Conservation (phyloP, 2,797 vertebrate species). For the Kryptolebias ocellatus region DNA sequence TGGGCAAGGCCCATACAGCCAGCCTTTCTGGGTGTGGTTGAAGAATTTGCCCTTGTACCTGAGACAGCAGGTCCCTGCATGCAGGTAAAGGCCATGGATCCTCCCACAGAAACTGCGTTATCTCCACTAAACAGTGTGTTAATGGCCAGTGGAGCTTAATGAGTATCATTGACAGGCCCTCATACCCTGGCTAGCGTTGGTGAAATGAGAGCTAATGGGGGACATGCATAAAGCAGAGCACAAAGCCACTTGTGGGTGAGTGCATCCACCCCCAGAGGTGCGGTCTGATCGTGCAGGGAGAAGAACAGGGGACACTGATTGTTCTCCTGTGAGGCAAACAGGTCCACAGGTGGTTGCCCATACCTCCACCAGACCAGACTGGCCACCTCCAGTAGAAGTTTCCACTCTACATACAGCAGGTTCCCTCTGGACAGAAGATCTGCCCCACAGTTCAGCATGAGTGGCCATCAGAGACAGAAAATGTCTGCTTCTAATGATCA, state of each 20-base stretch:
- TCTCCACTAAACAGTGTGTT: not conserved
- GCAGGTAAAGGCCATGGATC: not conserved
- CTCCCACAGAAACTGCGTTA: too few relatives aligned
- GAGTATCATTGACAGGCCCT: constrained; percentile 1
- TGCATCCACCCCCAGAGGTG: not conserved
- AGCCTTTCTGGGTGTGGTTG: not conserved
- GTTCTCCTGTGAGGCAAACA: not conserved
- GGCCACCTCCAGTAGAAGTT: too few relatives aligned
- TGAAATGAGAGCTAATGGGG: not conserved
- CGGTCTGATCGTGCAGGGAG: not conserved
- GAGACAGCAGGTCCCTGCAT: not conserved
- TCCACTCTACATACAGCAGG: too few relatives aligned
- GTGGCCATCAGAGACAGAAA: too few relatives aligned
- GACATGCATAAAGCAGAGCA: not conserved
- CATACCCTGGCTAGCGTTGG: not conserved
- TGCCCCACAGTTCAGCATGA: too few relatives aligned
- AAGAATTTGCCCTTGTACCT: not conserved
- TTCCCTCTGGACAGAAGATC: too few relatives aligned
- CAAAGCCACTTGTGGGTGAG: not conserved
- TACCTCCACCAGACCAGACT: not conserved
- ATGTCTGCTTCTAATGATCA: too few relatives aligned
- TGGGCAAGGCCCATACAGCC: not conserved
- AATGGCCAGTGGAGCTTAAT: not conserved
- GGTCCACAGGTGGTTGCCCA: not conserved
- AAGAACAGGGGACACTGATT: not conserved